phyloP scores from a whole-genome alignment of 2,113 vertebrate genomes.

The Mesoclemmys tuberculata region DNA sequence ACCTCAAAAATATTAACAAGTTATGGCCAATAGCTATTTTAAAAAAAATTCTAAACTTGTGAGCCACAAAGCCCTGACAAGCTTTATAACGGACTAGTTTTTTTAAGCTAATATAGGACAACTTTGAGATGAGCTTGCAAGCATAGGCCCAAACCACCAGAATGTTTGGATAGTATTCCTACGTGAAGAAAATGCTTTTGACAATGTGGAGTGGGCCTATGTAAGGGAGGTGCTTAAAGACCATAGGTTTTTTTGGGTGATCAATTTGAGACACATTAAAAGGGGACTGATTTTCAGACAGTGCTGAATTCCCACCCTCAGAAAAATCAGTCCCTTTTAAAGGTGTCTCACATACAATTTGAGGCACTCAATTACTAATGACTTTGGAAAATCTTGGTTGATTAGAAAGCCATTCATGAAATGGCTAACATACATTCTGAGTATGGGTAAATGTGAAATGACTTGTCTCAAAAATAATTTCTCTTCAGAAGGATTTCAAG shows the following conservation, averaged over 20 bases:
- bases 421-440: neutral
- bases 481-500: neutral
- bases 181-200: neutral
- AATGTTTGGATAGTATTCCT: neutral
- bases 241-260: neutral
- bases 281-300: neutral
- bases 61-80: neutral
- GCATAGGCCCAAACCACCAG: neutral
- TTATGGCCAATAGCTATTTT: neutral
- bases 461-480: neutral
- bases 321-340: neutral
- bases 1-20: neutral
- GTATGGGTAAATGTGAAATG: fast-evolving
- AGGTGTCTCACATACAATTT: neutral
- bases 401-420: neutral
- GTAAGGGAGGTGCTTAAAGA: neutral
- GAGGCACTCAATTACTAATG: neutral
- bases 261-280: neutral
- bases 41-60: neutral
- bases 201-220: neutral
- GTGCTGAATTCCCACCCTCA: neutral
- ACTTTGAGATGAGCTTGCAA: neutral
- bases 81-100: fast-evolving
- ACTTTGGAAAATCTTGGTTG: neutral
- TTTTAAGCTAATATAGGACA: fast-evolving